Conservation (phyloP, 2,888 invertebrate species). For the Helleia helle region DNA sequence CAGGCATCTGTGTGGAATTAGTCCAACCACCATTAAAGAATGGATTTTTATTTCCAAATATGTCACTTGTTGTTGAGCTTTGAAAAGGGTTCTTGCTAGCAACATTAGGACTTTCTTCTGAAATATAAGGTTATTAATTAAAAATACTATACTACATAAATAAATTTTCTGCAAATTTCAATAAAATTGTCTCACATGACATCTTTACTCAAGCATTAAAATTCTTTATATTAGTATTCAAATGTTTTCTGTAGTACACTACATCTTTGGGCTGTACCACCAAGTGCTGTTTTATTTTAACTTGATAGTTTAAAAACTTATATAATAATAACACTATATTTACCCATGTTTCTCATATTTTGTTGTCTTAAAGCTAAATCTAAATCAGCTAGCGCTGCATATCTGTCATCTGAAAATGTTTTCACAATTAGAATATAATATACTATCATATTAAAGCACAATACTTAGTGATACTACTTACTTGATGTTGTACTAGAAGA, state of each 20-base stretch:
- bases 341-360: constrained; percentile 64
- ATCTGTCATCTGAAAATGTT: constrained; percentile 83
- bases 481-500: constrained; percentile 39
- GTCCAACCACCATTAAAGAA: constrained; percentile 64
- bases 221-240: no score
- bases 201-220: no score
- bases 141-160: no score
- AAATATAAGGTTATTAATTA: constrained; percentile 25
- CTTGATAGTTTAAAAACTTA: background rate
- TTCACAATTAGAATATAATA: background rate
- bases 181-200: no score
- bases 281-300: no score
- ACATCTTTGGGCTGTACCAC: no score
- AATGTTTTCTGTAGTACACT: no score
- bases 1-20: constrained; percentile 37
- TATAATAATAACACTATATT: constrained; percentile 17
- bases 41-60: constrained; percentile 60
- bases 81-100: constrained; percentile 67
- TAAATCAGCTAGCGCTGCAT: constrained; percentile 95
- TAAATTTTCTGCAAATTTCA: no score
- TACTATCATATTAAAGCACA: constrained; percentile 2
- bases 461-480: constrained; percentile 26
- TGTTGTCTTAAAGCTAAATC: constrained; percentile 82
- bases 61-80: constrained; percentile 53
- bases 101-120: constrained; percentile 48